Conservation (phyloP, 2,797 vertebrate genomes). For the Acanthurus lineatus region DNA sequence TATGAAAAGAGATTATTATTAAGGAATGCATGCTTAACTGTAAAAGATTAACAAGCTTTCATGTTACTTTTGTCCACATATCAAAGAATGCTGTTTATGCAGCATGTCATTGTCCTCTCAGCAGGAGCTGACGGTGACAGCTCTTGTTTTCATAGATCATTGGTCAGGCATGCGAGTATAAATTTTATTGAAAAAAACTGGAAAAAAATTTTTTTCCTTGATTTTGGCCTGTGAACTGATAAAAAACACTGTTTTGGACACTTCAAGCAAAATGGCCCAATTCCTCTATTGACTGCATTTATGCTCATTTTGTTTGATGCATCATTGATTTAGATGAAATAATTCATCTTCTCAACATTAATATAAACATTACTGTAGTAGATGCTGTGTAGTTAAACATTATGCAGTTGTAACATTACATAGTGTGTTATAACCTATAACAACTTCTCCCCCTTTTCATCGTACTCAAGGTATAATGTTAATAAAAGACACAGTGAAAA, state of each 20-base stretch:
- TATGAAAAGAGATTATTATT: slow-evolving; percentile 1
- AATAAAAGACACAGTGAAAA: background rate
- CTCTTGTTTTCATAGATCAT: slow-evolving; percentile 37
- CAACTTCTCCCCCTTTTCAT: background rate
- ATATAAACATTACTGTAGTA: background rate
- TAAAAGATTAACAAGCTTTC: background rate
- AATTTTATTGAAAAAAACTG: background rate
- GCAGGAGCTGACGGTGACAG: background rate
- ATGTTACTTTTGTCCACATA: background rate
- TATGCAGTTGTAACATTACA: background rate
- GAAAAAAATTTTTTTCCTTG: background rate
- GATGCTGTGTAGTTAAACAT: background rate
- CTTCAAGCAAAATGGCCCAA: background rate
- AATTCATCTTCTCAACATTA: background rate
- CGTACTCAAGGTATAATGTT: background rate
- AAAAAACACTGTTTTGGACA: background rate
- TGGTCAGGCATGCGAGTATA: slow-evolving; percentile 19
- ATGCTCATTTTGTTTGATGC: background rate
- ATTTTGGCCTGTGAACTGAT: background rate
- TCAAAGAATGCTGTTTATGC: background rate
- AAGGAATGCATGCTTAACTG: background rate
- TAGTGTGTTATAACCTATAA: slow-evolving; percentile 24
- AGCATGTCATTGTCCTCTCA: background rate
- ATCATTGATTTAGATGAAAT: background rate
- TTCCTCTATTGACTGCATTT: background rate